phyloP scores from a whole-genome alignment of 1,140 invertebrate genomes.

The Gryon sp. region DNA sequence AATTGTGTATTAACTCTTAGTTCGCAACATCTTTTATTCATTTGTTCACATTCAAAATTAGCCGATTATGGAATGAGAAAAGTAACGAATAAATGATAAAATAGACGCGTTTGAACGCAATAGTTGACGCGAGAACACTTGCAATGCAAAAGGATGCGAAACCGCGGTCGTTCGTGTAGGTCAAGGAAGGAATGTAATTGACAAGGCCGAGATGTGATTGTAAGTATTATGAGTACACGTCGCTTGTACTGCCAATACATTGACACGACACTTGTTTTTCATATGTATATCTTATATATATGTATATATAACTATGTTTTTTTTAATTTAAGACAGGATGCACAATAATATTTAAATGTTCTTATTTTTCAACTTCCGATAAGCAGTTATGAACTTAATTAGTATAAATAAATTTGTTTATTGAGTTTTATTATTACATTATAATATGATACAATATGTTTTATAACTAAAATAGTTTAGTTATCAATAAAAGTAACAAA shows the following conservation, averaged over 20 bases:
- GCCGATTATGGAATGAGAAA: not conserved
- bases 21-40: not conserved
- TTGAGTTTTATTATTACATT: no score
- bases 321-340: no score
- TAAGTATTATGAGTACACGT: slow-evolving; percentile 60
- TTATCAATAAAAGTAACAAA: no score
- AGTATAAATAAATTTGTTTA: no score
- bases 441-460: no score
- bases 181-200: slow-evolving; percentile 69
- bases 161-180: slow-evolving; percentile 65
- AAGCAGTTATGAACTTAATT: no score
- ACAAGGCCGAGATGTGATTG: slow-evolving; percentile 68
- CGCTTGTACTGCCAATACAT: slow-evolving; percentile 39
- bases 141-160: slow-evolving; percentile 65
- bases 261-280: slow-evolving; percentile 45
- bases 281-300: no score
- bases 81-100: slow-evolving; percentile 33
- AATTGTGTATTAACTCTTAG: no score
- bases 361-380: no score
- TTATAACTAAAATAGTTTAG: no score
- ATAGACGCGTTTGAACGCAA: slow-evolving; percentile 49
- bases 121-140: slow-evolving; percentile 53
- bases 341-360: no score
- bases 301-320: no score
- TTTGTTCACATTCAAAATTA: not conserved